These are phyloP conservation scores for Druon quercuslanigerum DNA, from an alignment of 1,140 invertebrate genomes.

Conservation along the genomic window DNA sequence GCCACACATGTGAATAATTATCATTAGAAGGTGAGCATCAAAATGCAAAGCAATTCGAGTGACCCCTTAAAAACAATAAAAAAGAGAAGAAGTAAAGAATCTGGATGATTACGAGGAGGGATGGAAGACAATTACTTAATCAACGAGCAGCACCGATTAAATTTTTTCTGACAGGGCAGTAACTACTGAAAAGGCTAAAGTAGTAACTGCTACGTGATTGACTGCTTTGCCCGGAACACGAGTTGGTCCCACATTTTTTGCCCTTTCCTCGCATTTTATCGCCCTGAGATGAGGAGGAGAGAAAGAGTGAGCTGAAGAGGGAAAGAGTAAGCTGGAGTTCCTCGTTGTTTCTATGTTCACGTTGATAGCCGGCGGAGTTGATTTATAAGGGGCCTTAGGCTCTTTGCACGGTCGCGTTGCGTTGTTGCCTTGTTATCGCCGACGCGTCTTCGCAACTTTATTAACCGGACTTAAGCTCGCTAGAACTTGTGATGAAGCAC, in stretches of 20 bases:
- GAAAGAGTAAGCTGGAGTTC: constrained; percentile 23
- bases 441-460: constrained; percentile 54
- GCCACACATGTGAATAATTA: no score
- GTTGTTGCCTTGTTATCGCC: constrained; percentile 53
- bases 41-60: no score
- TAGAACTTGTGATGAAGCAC: constrained; percentile 38
- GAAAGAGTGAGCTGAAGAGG: background rate
- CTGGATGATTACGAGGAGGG: background rate
- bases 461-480: constrained; percentile 47
- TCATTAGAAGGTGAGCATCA: no score
- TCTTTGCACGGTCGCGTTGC: constrained; percentile 39
- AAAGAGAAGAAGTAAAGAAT: background rate
- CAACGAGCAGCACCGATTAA: background rate
- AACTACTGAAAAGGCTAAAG: constrained; percentile 15
- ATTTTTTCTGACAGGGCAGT: background rate
- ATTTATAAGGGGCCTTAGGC: constrained; percentile 52
- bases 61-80: no score
- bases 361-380: constrained; percentile 43
- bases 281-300: background rate
- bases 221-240: constrained; percentile 4
- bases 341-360: constrained; percentile 38
- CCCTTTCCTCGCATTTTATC: constrained; percentile 30
- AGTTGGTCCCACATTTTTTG: constrained; percentile 31
- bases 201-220: constrained; percentile 30
- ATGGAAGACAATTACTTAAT: constrained; percentile 10